A percentile compares a stretch with the other conserved stretches of the same genome.
These are phyloP conservation scores for Allygus modestus DNA, from an alignment of 2,888 invertebrate genomes.

Conservation along the genomic window DNA sequence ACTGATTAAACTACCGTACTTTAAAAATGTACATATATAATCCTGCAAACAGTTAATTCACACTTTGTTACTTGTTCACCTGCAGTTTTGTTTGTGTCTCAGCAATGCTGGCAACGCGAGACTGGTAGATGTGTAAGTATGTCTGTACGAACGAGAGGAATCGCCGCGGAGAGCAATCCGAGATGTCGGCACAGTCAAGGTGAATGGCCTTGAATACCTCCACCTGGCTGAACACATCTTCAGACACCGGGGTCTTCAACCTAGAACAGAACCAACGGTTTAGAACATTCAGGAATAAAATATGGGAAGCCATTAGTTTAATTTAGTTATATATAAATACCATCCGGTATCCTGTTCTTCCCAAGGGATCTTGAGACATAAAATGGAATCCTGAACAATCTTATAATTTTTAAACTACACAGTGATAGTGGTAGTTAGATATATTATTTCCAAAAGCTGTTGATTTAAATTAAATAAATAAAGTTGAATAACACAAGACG, in stretches of 20 bases:
- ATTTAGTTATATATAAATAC: no score
- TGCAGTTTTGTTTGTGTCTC: constrained; percentile 59
- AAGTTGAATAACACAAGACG: no score
- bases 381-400: no score
- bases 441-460: no score
- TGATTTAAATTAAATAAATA: no score
- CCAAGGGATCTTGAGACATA: no score
- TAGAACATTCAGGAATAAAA: not conserved
- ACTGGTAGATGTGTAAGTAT: constrained; percentile 50
- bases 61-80: constrained; percentile 31
- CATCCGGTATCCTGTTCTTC: no score
- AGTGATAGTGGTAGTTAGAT: no score
- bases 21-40: no score
- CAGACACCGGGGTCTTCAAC: not conserved
- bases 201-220: constrained; percentile 74
- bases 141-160: constrained; percentile 72
- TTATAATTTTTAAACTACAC: no score
- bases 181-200: constrained; percentile 70
- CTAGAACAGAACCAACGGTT: constrained; percentile 2
- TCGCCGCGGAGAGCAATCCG: constrained; percentile 75
- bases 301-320: not conserved
- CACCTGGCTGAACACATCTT: constrained; percentile 7
- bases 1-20: no score
- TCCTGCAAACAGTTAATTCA: no score
- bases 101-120: constrained; percentile 22